Percentiles rank a stretch among this genome's conserved stretches.
These are phyloP conservation scores for Mizuhopecten yessoensis DNA, from an alignment of 1,140 invertebrate species.

Conservation along the genomic window DNA sequence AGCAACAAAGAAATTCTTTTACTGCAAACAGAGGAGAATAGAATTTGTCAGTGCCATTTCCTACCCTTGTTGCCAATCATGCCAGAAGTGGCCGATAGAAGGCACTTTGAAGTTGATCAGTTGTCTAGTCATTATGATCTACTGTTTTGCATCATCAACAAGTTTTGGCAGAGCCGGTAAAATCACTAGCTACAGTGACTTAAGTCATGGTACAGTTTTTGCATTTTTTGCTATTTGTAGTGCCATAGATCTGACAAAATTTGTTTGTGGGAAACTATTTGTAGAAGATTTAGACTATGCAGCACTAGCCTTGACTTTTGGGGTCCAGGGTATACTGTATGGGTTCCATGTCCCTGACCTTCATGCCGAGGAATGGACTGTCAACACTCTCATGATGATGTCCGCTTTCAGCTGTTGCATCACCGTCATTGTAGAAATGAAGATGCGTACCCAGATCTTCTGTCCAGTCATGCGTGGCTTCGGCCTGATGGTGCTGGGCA, in stretches of 20 bases:
- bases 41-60: slow-evolving; percentile 64
- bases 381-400: slow-evolving; percentile 52
- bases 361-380: slow-evolving; percentile 45
- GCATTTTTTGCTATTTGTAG: slow-evolving; percentile 62
- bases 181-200: slow-evolving; percentile 46
- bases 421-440: slow-evolving; percentile 61
- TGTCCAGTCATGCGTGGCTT: slow-evolving; percentile 66
- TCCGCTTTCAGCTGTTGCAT: slow-evolving; percentile 52
- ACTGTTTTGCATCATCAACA: slow-evolving; percentile 42
- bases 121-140: slow-evolving; percentile 46
- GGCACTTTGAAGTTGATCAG: slow-evolving; percentile 61
- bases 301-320: slow-evolving; percentile 62
- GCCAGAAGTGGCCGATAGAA: slow-evolving; percentile 61
- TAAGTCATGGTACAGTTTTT: slow-evolving; percentile 64
- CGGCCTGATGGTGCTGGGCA: slow-evolving; percentile 66
- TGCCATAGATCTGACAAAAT: slow-evolving; percentile 64
- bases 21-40: slow-evolving; percentile 54
- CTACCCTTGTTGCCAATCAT: slow-evolving; percentile 62
- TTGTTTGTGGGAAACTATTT: slow-evolving; percentile 55
- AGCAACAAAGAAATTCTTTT: slow-evolving; percentile 62
- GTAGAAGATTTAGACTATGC: slow-evolving; percentile 65
- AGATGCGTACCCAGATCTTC: slow-evolving; percentile 59
- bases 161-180: not conserved
- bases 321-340: slow-evolving; percentile 58
- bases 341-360: slow-evolving; percentile 53